These are phyloP conservation scores for Campoplex capitator DNA, from an alignment of 2,888 invertebrate species.

Conservation along the genomic window DNA sequence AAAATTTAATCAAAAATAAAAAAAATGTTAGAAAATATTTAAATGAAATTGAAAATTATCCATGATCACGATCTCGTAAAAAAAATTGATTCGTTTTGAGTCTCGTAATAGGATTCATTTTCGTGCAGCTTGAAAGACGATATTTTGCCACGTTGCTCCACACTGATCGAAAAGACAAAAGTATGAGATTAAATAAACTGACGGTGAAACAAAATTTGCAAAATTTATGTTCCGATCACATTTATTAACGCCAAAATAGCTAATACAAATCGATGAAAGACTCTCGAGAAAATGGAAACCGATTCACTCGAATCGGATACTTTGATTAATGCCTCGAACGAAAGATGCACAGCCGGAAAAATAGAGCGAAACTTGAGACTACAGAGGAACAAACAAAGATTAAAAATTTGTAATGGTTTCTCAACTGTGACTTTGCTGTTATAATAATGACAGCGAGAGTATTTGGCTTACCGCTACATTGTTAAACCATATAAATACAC, in stretches of 20 bases:
- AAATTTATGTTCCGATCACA: not conserved
- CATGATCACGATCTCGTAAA: too few species aligned
- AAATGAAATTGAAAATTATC: not conserved
- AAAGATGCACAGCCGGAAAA: not conserved
- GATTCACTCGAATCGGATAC: not conserved
- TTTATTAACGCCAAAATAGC: too few species aligned
- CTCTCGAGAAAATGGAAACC: not conserved
- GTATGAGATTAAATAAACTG: not conserved
- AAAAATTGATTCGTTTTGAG: too few species aligned
- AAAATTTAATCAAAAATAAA: not conserved
- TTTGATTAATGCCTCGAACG: not conserved
- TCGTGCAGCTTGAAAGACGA: not conserved
- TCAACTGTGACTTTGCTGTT: constrained; percentile 33
- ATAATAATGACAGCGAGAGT: constrained; percentile 34
- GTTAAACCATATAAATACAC: constrained; percentile 21
- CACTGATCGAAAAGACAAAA: not conserved
- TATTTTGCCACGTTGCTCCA: not conserved
- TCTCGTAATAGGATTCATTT: not conserved
- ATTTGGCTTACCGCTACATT: constrained; percentile 35
- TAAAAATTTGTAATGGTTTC: constrained; percentile 17
- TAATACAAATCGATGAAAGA: not conserved
- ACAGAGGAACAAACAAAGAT: constrained; percentile 34
- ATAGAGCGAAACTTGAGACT: constrained; percentile 2
- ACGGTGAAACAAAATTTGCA: not conserved
- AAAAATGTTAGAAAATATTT: not conserved